phyloP scores from a whole-genome alignment of 2,113 vertebrate genomes.

The Notiomystis cincta region DNA sequence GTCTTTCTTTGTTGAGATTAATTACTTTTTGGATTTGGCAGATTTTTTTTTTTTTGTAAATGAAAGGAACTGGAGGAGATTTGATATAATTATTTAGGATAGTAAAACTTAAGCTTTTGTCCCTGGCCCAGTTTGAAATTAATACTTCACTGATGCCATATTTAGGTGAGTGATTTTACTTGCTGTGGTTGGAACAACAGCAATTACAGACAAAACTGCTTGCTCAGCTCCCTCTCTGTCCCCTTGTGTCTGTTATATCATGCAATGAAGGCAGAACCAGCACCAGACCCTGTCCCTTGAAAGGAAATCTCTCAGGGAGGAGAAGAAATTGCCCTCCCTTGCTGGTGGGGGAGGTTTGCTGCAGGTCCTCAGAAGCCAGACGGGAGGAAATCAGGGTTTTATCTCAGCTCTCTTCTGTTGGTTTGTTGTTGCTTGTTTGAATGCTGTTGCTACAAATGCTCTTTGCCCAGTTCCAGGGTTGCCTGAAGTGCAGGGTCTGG shows the following conservation, averaged over 20 bases:
- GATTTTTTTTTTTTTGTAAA: not conserved
- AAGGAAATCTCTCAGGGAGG: fast-evolving
- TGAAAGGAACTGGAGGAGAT: not conserved
- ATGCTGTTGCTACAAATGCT: not conserved
- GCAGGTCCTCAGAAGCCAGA: not conserved
- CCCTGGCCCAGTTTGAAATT: not conserved
- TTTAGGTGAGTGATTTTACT: not conserved
- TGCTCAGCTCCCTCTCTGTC: not conserved
- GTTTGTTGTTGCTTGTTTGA: not conserved
- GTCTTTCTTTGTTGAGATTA: not conserved
- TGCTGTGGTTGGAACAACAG: not conserved
- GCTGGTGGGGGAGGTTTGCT: not conserved
- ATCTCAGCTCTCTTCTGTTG: not conserved
- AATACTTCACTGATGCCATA: not conserved
- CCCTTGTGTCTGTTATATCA: not conserved
- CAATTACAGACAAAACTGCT: not conserved
- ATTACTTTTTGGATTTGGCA: not conserved
- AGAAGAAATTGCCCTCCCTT: not conserved
- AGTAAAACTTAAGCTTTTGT: not conserved
- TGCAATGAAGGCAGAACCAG: not conserved
- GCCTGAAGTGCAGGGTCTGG: not conserved
- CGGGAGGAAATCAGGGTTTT: not conserved
- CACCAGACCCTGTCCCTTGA: not conserved
- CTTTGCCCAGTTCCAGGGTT: not conserved
- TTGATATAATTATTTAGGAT: not conserved